Evolutionary conservation across 2,888 invertebrate species (phyloP), one percentile per base, ranked within the genome.

Genomic region (Sphaerophoria rueppellii): DNA sequence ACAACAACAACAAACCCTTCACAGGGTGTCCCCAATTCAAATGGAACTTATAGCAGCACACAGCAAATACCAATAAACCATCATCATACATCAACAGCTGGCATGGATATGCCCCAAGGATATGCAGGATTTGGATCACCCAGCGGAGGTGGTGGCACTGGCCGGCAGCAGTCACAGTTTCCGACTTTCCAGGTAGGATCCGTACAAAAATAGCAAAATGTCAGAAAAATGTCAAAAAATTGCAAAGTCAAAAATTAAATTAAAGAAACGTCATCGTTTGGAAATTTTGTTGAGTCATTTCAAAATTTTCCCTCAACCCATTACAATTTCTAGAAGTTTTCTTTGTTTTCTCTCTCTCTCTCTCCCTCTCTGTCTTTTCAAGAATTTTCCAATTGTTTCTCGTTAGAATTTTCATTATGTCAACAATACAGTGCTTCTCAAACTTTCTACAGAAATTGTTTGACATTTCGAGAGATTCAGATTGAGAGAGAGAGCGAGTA

Each of bases 141-240:
- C 40, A 77, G 81, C 40, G 65, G 72, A 12, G 75, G 70, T 24
- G 48, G 60, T 9, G 74, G 63, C 6, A 58, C 61, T 11, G 77
- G 60, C 34, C 57, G 55, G n/a, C 58, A 37, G 40, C 63, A 74
- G n/a, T 72, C 86, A 65, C 87, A 88, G 35, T 88, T 87, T 81
- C 87, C 88, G 35, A 71, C 81, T 70, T 88, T 87, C 87, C 87
- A 87, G 87, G 88, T 88, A 80, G 37, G 40, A 37, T 16, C 32
- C 14, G 12, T 4, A 65, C 6, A 16, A 12, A 11, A 0, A 9
- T 16, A 9, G 0, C n/a, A 12, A 5, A 32, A 63, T 48, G 34
- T 48, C 1, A 34, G 63, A 35, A 60, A 32, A 60, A 6, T 14
- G 34, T 14, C 24, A 35, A 48, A 37, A 16, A 12, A 43, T 24